Evolutionary conservation across 2,113 vertebrate genomes (phyloP).

Genomic region (Phasianus colchicus): DNA sequence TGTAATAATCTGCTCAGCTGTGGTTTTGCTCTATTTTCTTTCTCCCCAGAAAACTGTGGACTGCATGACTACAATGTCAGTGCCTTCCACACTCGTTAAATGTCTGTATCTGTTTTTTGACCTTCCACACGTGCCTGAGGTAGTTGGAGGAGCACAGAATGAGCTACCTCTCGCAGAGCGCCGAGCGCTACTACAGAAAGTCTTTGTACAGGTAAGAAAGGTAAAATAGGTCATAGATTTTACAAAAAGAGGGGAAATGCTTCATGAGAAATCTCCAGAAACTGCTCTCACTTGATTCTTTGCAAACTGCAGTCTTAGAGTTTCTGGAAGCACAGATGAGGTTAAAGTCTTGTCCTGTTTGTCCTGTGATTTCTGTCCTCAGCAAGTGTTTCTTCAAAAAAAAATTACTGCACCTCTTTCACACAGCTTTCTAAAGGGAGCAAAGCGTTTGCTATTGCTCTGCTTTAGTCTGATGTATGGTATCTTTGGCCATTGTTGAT

Average conservation of each 20-base stretch:
- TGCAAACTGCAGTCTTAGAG: not conserved
- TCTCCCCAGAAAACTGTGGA: constrained; percentile 95
- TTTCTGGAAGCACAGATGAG: not conserved
- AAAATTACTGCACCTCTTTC: not conserved
- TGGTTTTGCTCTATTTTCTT: constrained; percentile 40
- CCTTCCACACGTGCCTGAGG: constrained; percentile 96
- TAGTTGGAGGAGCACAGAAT: constrained; percentile 88
- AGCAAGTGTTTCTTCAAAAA: not conserved
- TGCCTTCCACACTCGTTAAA: constrained; percentile 98
- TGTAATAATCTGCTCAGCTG: not conserved
- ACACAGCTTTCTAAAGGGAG: not conserved
- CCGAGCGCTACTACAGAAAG: constrained; percentile 94
- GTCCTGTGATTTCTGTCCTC: not conserved
- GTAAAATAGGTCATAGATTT: not conserved
- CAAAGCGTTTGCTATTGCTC: accelerated
- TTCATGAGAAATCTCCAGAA: not conserved
- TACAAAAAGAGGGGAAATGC: not conserved
- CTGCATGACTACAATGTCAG: constrained; percentile 99
- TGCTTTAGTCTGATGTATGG: not conserved
- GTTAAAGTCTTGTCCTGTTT: not conserved
- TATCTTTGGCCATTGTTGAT: not conserved
- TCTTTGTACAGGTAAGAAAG: constrained; percentile 93
- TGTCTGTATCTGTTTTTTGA: constrained; percentile 99
- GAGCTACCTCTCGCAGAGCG: constrained; percentile 94
- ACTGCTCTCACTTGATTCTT: not conserved